phyloP scores from a whole-genome alignment of 2,888 invertebrate genomes.

The Glaucopsyche alexis region DNA sequence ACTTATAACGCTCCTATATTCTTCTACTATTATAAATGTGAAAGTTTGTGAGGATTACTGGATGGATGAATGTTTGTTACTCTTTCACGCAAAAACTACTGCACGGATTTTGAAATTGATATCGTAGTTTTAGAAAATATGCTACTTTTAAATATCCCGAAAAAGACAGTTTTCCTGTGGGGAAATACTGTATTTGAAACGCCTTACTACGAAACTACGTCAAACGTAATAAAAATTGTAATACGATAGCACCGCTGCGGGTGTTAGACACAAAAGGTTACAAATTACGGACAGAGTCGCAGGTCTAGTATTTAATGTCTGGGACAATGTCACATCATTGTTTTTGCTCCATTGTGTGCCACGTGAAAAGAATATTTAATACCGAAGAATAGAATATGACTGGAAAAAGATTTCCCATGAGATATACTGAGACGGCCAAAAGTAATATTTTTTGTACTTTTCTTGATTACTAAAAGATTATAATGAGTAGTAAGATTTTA shows the following conservation, averaged over 20 bases:
- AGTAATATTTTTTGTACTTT: constrained; percentile 1
- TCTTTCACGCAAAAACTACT: no score
- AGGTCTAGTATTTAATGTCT: constrained; percentile 17
- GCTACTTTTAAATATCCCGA: no score
- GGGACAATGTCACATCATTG: constrained; percentile 14
- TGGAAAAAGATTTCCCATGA: not conserved
- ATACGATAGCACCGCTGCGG: not conserved
- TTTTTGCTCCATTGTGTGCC: constrained; percentile 5
- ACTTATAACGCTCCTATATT: no score
- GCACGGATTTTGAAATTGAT: no score
- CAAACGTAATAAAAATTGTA: constrained; percentile 1
- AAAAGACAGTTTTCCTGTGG: no score
- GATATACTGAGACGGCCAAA: not conserved
- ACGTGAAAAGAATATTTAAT: constrained; percentile 18
- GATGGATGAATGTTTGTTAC: no score
- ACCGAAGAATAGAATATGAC: constrained; percentile 5
- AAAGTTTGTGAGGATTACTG: no score
- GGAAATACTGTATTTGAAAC: no score
- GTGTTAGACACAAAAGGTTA: constrained; percentile 9
- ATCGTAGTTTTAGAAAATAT: no score
- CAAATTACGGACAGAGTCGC: constrained; percentile 1
- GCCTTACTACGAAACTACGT: not conserved
- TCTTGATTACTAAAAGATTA: not conserved
- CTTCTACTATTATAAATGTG: no score
- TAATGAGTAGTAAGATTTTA: not conserved